Evolutionary conservation across 2,888 invertebrate species (phyloP).

Genomic region (Limnephilus lunatus): DNA sequence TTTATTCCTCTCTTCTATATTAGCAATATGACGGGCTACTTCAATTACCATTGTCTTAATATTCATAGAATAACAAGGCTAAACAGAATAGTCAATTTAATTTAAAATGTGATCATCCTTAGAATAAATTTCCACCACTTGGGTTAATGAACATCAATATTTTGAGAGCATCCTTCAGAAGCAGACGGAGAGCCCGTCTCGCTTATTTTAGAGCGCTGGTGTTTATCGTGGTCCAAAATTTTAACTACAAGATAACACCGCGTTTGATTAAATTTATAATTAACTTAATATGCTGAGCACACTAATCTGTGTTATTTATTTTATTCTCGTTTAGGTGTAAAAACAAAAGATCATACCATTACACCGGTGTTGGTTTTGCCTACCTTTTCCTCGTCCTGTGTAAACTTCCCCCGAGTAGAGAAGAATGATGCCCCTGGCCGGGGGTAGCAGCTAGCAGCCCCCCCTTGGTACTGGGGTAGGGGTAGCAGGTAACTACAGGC

Average conservation of each 20-base stretch:
- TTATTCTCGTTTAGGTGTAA: conserved; percentile 61
- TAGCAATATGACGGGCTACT: background rate
- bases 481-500: background rate
- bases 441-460: background rate
- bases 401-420: conserved; percentile 41
- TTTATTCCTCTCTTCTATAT: background rate
- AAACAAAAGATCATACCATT: conserved; percentile 60
- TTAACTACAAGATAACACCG: conserved; percentile 56
- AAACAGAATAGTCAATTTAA: conserved; percentile 2
- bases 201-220: background rate
- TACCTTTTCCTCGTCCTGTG: conserved; percentile 43
- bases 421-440: conserved; percentile 35
- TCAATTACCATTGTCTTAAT: conserved; percentile 2
- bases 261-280: conserved; percentile 57
- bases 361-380: conserved; percentile 57
- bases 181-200: background rate
- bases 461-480: background rate
- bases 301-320: conserved; percentile 59
- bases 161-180: background rate
- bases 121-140: conserved; percentile 24
- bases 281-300: conserved; percentile 54
- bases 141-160: conserved; percentile 24
- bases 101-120: conserved; percentile 2
- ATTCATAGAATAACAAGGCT: conserved; percentile 2
- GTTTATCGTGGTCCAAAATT: conserved; percentile 42